phyloP scores from a whole-genome alignment of 2,797 vertebrate genomes.

The Clamator glandarius region DNA sequence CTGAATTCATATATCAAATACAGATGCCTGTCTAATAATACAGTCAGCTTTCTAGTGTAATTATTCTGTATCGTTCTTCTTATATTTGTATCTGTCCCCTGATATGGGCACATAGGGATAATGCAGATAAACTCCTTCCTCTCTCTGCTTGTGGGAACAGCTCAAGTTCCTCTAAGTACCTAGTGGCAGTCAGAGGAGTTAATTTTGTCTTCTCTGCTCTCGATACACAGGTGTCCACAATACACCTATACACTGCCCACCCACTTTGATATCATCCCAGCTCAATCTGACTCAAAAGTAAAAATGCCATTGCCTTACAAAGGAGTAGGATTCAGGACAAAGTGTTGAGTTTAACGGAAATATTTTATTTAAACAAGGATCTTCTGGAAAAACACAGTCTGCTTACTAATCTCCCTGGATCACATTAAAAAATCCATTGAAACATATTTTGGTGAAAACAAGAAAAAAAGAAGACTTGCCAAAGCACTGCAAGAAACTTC shows the following conservation, averaged over 20 bases:
- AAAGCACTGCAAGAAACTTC: not conserved
- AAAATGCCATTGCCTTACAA: not conserved
- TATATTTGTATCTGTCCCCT: not conserved
- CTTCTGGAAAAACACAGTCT: not conserved
- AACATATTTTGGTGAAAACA: not conserved
- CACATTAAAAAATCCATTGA: not conserved
- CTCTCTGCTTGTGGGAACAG: not conserved
- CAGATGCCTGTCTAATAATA: not conserved
- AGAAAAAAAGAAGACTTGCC: not conserved
- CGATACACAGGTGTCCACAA: accelerated
- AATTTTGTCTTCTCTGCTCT: not conserved
- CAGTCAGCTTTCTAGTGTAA: not conserved
- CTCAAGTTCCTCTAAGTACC: not conserved
- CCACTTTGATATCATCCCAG: not conserved
- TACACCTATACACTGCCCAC: not conserved
- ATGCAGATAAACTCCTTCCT: not conserved
- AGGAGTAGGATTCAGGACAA: not conserved
- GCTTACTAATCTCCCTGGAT: not conserved
- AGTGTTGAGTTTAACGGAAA: not conserved
- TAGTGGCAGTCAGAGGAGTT: not conserved
- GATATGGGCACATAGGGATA: not conserved
- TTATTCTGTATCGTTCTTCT: not conserved
- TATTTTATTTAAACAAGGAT: not conserved
- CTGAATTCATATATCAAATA: not conserved
- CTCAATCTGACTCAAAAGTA: not conserved